phyloP scores from a whole-genome alignment of 2,888 invertebrate species.

The Aromia moschata region DNA sequence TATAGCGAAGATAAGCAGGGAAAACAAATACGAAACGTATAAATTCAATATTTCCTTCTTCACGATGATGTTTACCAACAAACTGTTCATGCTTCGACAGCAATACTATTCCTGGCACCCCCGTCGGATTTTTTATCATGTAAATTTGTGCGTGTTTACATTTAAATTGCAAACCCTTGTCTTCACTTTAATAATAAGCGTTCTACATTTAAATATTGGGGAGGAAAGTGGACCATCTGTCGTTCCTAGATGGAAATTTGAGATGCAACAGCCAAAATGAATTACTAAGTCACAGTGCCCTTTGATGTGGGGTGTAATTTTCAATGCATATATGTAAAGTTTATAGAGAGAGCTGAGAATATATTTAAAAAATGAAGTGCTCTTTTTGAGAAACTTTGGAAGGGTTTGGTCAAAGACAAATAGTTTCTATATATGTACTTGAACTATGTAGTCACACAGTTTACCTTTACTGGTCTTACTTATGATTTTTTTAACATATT shows the following conservation, averaged over 20 bases:
- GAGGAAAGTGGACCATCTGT: slow-evolving; percentile 22
- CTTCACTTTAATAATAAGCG: slow-evolving; percentile 1
- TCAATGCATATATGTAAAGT: no score
- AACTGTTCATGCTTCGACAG: neutral
- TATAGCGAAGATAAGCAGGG: neutral
- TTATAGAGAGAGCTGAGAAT: no score
- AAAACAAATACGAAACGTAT: slow-evolving; percentile 6
- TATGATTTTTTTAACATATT: no score
- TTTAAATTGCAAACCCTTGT: slow-evolving; percentile 22
- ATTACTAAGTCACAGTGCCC: no score
- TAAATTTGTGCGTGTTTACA: slow-evolving; percentile 5
- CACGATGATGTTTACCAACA: neutral
- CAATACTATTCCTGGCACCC: neutral
- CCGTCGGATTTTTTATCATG: neutral
- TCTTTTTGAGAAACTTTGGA: no score
- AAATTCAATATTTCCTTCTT: slow-evolving; percentile 8
- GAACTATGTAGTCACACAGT: no score
- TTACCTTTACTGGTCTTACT: no score
- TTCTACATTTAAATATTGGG: slow-evolving; percentile 22
- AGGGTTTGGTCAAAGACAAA: no score
- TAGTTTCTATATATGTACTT: no score
- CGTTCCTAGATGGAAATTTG: neutral
- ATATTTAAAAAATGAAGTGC: no score
- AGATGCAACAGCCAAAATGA: neutral
- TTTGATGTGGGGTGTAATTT: no score